phyloP scores from a whole-genome alignment of 2,797 vertebrate genomes.

The Borostomias antarcticus region DNA sequence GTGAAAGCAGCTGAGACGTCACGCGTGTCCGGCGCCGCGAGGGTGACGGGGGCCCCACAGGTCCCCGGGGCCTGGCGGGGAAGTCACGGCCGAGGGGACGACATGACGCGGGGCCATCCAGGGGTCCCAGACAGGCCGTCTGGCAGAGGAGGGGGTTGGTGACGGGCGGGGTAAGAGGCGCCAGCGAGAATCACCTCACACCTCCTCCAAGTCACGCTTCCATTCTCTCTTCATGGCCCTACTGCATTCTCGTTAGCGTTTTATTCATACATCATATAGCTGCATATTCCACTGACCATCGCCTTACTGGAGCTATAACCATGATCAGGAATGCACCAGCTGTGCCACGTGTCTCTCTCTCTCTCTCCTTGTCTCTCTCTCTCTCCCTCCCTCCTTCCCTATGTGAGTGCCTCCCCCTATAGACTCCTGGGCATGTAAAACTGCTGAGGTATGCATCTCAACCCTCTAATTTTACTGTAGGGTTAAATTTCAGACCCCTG shows the following conservation, averaged over 20 bases:
- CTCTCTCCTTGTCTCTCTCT: background rate
- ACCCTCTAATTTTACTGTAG: constrained; percentile 76
- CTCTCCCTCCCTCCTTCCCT: background rate
- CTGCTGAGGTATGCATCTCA: constrained; percentile 63
- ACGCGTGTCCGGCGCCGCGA: no score
- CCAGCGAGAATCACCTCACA: constrained; percentile 13
- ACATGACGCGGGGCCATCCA: constrained; percentile 56
- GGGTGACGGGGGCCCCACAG: constrained; percentile 46
- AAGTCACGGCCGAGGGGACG: constrained; percentile 55
- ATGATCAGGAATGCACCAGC: no score
- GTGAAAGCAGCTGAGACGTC: no score
- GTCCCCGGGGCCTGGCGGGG: constrained; percentile 31
- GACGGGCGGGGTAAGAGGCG: constrained; percentile 22
- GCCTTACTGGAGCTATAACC: no score
- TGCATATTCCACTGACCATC: no score
- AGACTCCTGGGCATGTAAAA: constrained; percentile 65
- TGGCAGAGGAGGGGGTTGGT: constrained; percentile 64
- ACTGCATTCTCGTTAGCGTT: no score
- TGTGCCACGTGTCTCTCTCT: no score
- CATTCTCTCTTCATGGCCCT: no score
- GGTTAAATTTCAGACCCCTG: constrained; percentile 72
- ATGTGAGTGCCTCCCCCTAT: constrained; percentile 30
- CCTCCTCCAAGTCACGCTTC: background rate
- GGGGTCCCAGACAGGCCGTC: constrained; percentile 62
- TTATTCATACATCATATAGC: no score